These are phyloP conservation scores for Chloroclystis v-ata DNA, from an alignment of 2,888 invertebrate species.

Conservation along the genomic window DNA sequence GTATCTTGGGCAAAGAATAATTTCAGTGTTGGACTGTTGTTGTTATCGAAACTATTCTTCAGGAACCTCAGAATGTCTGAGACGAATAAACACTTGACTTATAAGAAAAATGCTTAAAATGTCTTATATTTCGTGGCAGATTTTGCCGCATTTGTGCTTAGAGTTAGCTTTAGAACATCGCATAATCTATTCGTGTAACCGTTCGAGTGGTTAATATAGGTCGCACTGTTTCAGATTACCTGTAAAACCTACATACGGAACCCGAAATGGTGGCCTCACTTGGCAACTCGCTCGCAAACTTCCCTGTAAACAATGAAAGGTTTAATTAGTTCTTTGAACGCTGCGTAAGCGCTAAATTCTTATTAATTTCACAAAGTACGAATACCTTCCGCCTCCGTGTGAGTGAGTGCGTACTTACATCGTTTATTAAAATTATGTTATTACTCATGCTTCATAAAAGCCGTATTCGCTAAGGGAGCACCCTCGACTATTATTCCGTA, in stretches of 20 bases:
- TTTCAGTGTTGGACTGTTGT: background rate
- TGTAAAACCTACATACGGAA: slow-evolving; percentile 8
- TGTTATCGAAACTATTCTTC: no score
- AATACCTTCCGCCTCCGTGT: background rate
- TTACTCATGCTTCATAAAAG: background rate
- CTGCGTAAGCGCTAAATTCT: slow-evolving; percentile 15
- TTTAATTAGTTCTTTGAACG: slow-evolving; percentile 27
- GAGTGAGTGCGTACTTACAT: background rate
- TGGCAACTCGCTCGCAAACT: slow-evolving; percentile 19
- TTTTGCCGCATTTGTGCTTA: no score
- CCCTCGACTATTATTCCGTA: no score
- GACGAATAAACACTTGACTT: no score
- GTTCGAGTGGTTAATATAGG: no score
- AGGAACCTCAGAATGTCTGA: no score
- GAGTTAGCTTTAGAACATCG: no score
- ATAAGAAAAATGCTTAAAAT: no score
- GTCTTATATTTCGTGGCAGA: no score
- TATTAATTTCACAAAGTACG: slow-evolving; percentile 16
- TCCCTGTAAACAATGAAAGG: slow-evolving; percentile 24
- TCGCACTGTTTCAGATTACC: background rate
- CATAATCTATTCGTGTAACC: no score
- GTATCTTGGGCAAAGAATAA: slow-evolving; percentile 7
- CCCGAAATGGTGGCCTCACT: slow-evolving; percentile 5
- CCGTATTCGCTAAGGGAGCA: no score
- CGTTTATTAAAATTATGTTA: background rate